phyloP scores from a whole-genome alignment of 1,140 invertebrate genomes.

The Bicyclus anynana region DNA sequence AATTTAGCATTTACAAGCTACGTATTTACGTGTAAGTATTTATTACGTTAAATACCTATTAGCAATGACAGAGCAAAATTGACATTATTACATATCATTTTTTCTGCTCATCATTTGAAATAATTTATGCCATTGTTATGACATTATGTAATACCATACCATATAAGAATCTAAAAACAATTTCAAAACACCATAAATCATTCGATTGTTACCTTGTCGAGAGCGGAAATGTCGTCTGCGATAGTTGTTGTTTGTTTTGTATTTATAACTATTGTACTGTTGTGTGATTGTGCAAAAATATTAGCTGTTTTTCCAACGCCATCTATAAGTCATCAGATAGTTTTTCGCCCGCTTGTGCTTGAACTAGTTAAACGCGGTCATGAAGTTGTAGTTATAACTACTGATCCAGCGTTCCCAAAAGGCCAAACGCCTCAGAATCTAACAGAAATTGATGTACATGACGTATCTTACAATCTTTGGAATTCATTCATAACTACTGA shows the following conservation, averaged over 20 bases:
- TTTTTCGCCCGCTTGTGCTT: conserved; percentile 56
- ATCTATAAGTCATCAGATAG: conserved; percentile 77
- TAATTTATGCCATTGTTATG: neutral
- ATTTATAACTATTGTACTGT: neutral
- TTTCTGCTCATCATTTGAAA: neutral
- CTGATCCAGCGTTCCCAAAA: conserved; percentile 41
- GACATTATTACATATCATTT: neutral
- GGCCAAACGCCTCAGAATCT: conserved; percentile 34
- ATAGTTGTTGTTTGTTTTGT: neutral
- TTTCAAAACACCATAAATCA: neutral
- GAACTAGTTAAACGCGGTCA: conserved; percentile 70
- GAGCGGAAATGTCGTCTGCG: neutral
- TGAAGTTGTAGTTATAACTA: conserved; percentile 57
- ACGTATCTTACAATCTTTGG: conserved; percentile 34
- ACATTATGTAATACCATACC: neutral
- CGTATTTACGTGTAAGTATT: too few species aligned
- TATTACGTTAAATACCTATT: neutral
- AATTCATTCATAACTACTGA: conserved; percentile 16
- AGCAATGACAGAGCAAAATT: neutral
- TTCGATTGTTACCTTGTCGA: neutral
- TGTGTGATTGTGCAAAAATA: conserved; percentile 55
- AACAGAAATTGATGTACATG: conserved; percentile 48
- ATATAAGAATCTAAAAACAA: neutral
- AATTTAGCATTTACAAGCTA: too few species aligned
- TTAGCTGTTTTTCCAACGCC: conserved; percentile 67